phyloP scores from a whole-genome alignment of 2,888 invertebrate genomes.

The Camptogramma bilineatum region DNA sequence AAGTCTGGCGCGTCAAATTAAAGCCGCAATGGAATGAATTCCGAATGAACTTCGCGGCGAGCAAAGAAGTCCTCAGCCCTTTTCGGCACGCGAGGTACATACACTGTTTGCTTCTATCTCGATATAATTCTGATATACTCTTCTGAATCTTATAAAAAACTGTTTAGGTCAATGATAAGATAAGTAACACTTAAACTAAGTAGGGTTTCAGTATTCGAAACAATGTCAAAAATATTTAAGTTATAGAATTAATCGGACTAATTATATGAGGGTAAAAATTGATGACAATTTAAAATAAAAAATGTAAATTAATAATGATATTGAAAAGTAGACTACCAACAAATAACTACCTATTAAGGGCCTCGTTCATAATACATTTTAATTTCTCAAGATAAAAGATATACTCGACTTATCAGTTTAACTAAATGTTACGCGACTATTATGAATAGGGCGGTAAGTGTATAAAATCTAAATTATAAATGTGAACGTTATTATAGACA shows the following conservation, averaged over 20 bases:
- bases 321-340: constrained; percentile 5
- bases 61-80: no score
- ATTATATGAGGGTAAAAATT: not conserved
- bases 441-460: not conserved
- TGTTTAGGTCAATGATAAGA: no score
- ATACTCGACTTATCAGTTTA: not conserved
- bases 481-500: constrained; percentile 9
- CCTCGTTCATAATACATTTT: not conserved
- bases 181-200: no score
- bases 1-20: no score
- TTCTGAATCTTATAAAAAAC: no score
- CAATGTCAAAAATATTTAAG: not conserved
- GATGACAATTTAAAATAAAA: not conserved
- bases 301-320: constrained; percentile 8
- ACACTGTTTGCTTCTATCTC: no score
- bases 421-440: not conserved
- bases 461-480: not conserved
- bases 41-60: no score
- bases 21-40: no score
- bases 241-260: constrained; percentile 8
- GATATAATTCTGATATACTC: no score
- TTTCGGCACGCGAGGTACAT: no score
- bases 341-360: not conserved
- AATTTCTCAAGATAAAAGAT: not conserved
- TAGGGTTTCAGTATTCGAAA: no score